Base-by-base conservation (phyloP, 2,888 invertebrate genomes). In the Germaria angustata region DNA sequence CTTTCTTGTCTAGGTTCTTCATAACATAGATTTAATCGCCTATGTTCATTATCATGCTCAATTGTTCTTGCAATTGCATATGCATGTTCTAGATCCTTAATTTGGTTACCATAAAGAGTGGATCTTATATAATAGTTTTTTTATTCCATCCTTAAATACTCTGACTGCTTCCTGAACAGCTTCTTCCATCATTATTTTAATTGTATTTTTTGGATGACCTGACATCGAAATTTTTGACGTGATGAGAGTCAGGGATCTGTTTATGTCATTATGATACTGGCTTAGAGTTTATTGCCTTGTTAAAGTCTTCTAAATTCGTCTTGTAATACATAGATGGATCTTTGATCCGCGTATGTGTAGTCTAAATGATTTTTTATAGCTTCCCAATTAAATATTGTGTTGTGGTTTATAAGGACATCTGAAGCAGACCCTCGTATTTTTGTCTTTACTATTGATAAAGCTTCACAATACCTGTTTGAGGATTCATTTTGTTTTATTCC, bases 151-250 rank as follows among this genome's bases (percentile, higher is more conserved):
- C 17, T 44, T 44, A 17, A 44, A 51, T 51, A 53, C 53, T 53
- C 28, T 53, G 9, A 53, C 53, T 53, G 53, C 53, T 53, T 53
- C 53, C 32, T 53, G 53, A 53, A 53, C 53, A 53, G 53, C 53
- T 53, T 53, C 53, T 28, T 53, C 32, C 53, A 53, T 53, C 32
- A 53, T 53, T 53, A 53, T 28, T 53, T 53, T 7, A 28, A 53
- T 28, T 15, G 53, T 53, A 32, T 28, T 51, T 9, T 24, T 22
- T 15, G 53, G 32, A 53, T 53, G 32, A 32, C 53, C 53, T 9
- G 49, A 49, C 49, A 49, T 49, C 8, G 9, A 44, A n/a, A 44
- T 15, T 15, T 44, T 44, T 17, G 51, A 51, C 24, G 51, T 51
- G 22, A 51, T 51, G 22, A 51, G 24, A 22, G 24, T 51, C n/a